Evolutionary conservation across 2,797 vertebrate genomes (phyloP), one percentile per base, ranked within the genome.

Genomic region (Diglossa cyanea): DNA sequence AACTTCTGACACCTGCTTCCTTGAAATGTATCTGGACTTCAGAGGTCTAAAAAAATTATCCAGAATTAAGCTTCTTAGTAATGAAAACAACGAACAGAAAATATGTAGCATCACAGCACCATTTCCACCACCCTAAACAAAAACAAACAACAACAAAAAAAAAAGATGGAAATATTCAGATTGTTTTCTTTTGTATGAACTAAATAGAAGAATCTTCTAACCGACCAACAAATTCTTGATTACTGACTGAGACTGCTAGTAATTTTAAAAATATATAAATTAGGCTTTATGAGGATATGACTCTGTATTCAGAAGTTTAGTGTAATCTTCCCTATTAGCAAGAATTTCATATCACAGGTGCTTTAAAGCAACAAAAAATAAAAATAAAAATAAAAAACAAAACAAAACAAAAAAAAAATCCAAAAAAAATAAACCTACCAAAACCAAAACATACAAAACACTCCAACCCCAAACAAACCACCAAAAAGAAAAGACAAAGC

Each of bases 141-240:
- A 35, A 33, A 7, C 40, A 25, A 28, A 13, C 7, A 17, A 30
- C 5, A 13, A 53, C 20, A 7, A 4, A 14, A 4, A 31, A 17
- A 35, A 51, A 14, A 1, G 3, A 57, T 31, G 12, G 7, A 86
- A 76, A 88, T 70, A 45, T 19, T 74, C 26, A 66, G 15, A 67
- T 55, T 88, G 61, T 82, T 87, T 62, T 62, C 40, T 66, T 83
- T 42, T 45, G 11, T 31, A 79, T 88, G 55, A 93, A 61, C 24
- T 31, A 28, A 35, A 73, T 75, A 61, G 74, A 94, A 84, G 62
- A 40, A 65, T 37, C 23, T 86, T 91, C 74, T 80, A 39, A 93
- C 55, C 82, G 35, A 45, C n/a, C 58, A 42, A n/a, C 28, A 90
- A 95, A 94, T 93, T 94, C n/a, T 30, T 17, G 77, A 95, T 90